These are phyloP conservation scores for Drosophila hydei DNA, from an alignment of 1,140 invertebrate genomes.

Conservation along the genomic window DNA sequence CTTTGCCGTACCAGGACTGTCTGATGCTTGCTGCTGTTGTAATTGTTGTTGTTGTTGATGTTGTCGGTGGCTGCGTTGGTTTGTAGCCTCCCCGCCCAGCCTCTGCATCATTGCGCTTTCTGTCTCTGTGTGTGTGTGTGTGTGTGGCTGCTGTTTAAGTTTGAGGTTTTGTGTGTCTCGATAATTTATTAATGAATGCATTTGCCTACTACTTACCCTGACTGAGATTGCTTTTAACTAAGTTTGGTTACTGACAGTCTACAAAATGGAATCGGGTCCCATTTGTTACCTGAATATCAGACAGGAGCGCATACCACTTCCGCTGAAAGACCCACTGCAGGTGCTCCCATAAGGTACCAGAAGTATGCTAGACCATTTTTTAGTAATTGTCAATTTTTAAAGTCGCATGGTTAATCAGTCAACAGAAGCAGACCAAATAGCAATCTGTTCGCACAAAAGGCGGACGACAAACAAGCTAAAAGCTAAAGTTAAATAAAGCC, in stretches of 20 bases:
- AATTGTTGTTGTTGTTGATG: conserved; percentile 38
- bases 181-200: conserved; percentile 82
- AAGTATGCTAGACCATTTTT: conserved; percentile 23
- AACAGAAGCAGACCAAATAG: conserved; percentile 38
- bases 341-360: conserved; percentile 1
- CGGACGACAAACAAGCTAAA: conserved; percentile 17
- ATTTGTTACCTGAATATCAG: conserved; percentile 31
- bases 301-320: conserved; percentile 29
- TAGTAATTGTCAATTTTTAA: conserved; percentile 24
- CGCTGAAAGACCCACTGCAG: neutral
- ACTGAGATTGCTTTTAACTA: conserved; percentile 49
- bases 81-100: conserved; percentile 11
- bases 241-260: neutral
- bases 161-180: conserved; percentile 61
- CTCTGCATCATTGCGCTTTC: conserved; percentile 8
- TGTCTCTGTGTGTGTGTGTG: neutral
- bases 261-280: neutral
- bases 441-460: conserved; percentile 14
- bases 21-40: conserved; percentile 8
- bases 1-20: conserved; percentile 45
- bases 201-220: conserved; percentile 61
- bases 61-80: conserved; percentile 53
- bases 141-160: conserved; percentile 56
- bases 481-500: conserved; percentile 6
- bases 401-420: conserved; percentile 53